Base-by-base conservation (phyloP, 64 coral and sea anemone species). In the Stichodactyla mertensii region DNA sequence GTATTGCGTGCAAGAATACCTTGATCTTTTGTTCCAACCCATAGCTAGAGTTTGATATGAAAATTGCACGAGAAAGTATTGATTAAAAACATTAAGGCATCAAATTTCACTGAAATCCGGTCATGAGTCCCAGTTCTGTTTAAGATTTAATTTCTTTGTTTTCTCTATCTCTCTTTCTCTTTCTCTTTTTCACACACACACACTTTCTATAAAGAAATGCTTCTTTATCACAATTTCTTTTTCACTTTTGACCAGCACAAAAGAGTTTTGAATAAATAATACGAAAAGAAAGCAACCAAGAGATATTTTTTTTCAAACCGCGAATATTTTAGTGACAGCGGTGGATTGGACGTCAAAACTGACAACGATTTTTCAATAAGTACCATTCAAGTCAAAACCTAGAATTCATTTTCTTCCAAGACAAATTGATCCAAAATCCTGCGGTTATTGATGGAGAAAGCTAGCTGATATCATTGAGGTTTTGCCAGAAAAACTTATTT, bases 401-500 rank as follows among this genome's bases (percentile, higher is more conserved):
- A 45, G 27, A 74, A 74, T 11, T 27, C n/a, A 74, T 74, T 11
- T 74, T 74, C n/a, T 74, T 23, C 69, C 4, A 74, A 10, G 24
- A 3, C 12, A 74, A 74, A 74, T 74, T n/a, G 69, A 6, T 23
- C 8, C 24, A 9, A 31, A 74, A 27, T n/a, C 56, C 36, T 74
- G 69, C 23, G 69, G 69, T 74, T 74, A 11, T 12, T 31, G 69
- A 74, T 74, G 24, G 69, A 23, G 6, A 31, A 74, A 23, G 69
- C 27, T 31, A 74, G 69, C 24, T 74, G 69, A 74, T 74, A 31
- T 74, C 23, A 74, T 31, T 74, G 69, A 74, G 69, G 69, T 74
- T 74, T 74, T 12, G 6, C 4, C 1, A 74, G 24, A n/a, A 19
- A 74, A 8, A 26, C n/a, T 74, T 74, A 2, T 27, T 36, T 31